Conservation (phyloP, 2,113 vertebrate species). For the Marcusenius ussheri region DNA sequence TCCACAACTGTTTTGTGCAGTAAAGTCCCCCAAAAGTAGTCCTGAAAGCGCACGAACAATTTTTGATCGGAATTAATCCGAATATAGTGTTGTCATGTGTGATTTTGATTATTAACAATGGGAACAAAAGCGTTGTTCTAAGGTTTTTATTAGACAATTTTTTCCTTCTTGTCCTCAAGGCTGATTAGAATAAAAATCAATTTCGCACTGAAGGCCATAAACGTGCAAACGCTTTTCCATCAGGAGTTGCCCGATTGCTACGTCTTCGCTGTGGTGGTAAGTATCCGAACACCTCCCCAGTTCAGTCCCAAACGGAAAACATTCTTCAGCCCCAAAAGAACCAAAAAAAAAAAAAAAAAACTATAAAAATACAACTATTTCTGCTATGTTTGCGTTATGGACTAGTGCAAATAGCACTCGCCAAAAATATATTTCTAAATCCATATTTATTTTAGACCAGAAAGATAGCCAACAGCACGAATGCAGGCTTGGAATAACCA, state of each 20-base stretch:
- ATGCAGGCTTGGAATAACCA: background rate
- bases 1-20: background rate
- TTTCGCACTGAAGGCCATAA: conserved; percentile 86
- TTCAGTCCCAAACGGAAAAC: background rate
- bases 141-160: background rate
- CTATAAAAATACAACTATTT: background rate
- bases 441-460: background rate
- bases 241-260: conserved; percentile 92
- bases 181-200: conserved; percentile 72
- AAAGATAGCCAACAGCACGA: background rate
- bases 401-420: background rate
- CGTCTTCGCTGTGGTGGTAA: conserved; percentile 73
- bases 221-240: conserved; percentile 84
- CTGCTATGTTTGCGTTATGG: background rate
- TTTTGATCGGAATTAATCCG: background rate
- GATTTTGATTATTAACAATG: background rate
- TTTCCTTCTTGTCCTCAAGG: conserved; percentile 52
- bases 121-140: background rate
- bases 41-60: background rate
- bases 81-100: background rate
- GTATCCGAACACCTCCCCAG: conserved; percentile 16
- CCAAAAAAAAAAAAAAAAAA: background rate
- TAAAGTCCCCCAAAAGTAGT: background rate
- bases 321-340: background rate
- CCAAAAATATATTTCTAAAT: background rate